Evolutionary conservation across 2,888 invertebrate genomes (phyloP), one percentile per base, ranked within the genome.

Genomic region (Megamerina dolium): DNA sequence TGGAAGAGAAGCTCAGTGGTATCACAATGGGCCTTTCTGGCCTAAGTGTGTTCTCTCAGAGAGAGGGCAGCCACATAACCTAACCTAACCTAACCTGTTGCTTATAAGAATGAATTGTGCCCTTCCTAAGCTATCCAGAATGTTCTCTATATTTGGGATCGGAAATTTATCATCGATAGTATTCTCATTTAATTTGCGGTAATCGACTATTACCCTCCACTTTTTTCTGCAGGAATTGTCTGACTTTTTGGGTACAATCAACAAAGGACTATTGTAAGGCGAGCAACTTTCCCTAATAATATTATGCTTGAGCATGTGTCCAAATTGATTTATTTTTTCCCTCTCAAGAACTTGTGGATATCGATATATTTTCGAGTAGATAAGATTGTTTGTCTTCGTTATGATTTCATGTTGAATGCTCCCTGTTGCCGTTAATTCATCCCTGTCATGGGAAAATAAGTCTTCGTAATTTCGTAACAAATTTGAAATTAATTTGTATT

Each of bases 271-370:
- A 20, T 39, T 48, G 20, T 43, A 48, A 8, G 49, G 40, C 5
- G 43, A 43, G 27, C 32, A 29, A 29, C 34, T 49, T 21, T 34
- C 36, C n/a, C 37, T 21, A 33, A 43, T 39, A 16, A 42, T 45
- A 18, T 40, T 39, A 5, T 48, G 32, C 2, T 32, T 10, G 9
- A 45, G 20, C 41, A 23, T 23, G 6, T 23, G 8, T 6, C 10
- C 10, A 8, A 23, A 8, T 23, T 23, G 23, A 8, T 23, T 23
- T 23, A 23, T 23, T 23, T 23, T 6, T 23, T 51, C 49, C 12
- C 45, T 36, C 20, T 51, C 46, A 12, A 44, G 45, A 4, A 43
- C 31, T 21, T 49, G 40, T 6, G 50, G 52, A 39, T 49, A 48
- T 5, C 42, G 31, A 14, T 52, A 50, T 14, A 42, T 41, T 43